A percentile compares a stretch with the other conserved stretches of the same genome.
phyloP scores from a whole-genome alignment of 1,140 invertebrate species.

The Laodelphax striatellus region DNA sequence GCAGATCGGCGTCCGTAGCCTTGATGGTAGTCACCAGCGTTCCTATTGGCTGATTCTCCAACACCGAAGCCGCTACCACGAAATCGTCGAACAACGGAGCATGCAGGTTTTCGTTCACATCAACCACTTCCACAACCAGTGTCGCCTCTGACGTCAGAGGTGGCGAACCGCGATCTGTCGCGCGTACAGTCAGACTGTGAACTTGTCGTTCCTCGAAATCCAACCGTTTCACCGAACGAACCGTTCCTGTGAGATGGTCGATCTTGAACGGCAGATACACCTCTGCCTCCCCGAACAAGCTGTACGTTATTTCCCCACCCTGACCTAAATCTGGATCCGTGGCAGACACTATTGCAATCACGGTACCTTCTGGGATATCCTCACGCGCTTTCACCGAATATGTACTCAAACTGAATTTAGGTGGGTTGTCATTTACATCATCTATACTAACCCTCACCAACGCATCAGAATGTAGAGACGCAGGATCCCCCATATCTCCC shows the following conservation, averaged over 20 bases:
- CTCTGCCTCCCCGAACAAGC: slow-evolving; percentile 50
- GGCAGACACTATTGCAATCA: slow-evolving; percentile 74
- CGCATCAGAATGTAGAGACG: slow-evolving; percentile 56
- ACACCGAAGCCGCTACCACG: slow-evolving; percentile 54
- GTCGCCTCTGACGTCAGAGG: slow-evolving; percentile 59
- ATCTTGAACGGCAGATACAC: slow-evolving; percentile 47
- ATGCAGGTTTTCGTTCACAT: slow-evolving; percentile 85
- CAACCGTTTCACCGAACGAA: slow-evolving; percentile 59
- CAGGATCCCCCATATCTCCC: slow-evolving; percentile 37
- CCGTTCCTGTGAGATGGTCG: slow-evolving; percentile 68
- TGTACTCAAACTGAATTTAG: slow-evolving; percentile 57
- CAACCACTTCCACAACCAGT: slow-evolving; percentile 75
- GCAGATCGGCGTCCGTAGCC: slow-evolving; percentile 66
- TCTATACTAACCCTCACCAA: slow-evolving; percentile 66
- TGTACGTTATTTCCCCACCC: slow-evolving; percentile 64
- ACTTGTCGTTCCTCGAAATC: slow-evolving; percentile 83
- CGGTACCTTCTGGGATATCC: slow-evolving; percentile 77
- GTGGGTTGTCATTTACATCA: slow-evolving; percentile 87
- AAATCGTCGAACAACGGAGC: slow-evolving; percentile 76
- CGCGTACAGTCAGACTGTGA: slow-evolving; percentile 74
- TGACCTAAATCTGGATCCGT: slow-evolving; percentile 75
- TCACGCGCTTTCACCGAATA: slow-evolving; percentile 79
- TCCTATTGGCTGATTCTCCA: slow-evolving; percentile 62
- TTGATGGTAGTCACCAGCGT: slow-evolving; percentile 62
- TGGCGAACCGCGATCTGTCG: slow-evolving; percentile 65